These are phyloP conservation scores for Strigops habroptila DNA, from an alignment of 2,113 vertebrate species.

Conservation along the genomic window DNA sequence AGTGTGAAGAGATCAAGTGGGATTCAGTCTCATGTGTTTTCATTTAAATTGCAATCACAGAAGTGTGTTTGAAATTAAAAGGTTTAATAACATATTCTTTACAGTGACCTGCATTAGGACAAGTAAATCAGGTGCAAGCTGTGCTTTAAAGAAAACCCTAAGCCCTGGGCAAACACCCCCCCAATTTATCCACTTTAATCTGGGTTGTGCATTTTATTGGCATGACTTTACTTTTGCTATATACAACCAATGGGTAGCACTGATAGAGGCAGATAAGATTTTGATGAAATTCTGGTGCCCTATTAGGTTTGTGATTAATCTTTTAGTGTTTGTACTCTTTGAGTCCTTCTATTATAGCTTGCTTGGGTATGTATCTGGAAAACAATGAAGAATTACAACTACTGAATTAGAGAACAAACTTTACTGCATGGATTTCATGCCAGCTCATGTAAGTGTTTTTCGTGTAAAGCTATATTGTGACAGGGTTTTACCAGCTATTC, in stretches of 20 bases:
- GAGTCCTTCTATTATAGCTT: not conserved
- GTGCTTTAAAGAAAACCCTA: not conserved
- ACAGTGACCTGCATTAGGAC: slow-evolving; percentile 12
- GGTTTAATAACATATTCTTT: slow-evolving; percentile 9
- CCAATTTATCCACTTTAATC: not conserved
- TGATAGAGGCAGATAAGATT: not conserved
- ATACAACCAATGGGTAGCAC: not conserved
- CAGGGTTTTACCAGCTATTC: not conserved
- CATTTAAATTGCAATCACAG: not conserved
- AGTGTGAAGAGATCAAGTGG: not conserved
- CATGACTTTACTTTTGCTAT: not conserved
- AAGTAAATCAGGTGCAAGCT: not conserved
- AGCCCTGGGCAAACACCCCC: not conserved
- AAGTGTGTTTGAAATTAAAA: slow-evolving; percentile 38
- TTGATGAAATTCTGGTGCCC: not conserved
- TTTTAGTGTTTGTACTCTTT: not conserved
- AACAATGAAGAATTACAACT: not conserved
- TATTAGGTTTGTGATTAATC: not conserved
- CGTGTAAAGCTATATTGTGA: not conserved
- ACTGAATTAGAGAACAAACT: not conserved
- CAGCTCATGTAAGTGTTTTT: not conserved
- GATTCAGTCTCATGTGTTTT: not conserved
- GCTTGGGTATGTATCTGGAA: not conserved
- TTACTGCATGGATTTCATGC: not conserved
- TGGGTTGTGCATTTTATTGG: not conserved